Evolutionary conservation across 2,113 vertebrate genomes (phyloP).

Genomic region (Astatoreochromis straeleni): DNA sequence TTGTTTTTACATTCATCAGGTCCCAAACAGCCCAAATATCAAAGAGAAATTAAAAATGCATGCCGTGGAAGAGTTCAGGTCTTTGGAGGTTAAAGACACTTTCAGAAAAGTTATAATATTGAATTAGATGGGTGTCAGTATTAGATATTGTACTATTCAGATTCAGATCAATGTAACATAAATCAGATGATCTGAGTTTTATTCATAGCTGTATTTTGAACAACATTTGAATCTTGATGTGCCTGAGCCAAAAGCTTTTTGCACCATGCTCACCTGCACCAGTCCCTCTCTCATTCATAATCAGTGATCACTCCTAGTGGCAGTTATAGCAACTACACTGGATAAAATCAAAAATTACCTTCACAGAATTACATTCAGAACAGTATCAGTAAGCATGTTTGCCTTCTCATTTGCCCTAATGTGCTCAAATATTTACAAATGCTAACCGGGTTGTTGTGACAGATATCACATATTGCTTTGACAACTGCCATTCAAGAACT

Average conservation of each 20-base stretch:
- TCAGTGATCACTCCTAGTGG: background rate
- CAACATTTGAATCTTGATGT: background rate
- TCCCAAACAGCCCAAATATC: accelerated
- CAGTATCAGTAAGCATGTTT: background rate
- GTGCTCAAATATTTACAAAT: background rate
- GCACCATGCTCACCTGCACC: background rate
- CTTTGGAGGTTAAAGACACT: background rate
- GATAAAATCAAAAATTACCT: background rate
- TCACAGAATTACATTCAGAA: background rate
- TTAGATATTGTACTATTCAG: background rate
- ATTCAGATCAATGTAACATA: background rate
- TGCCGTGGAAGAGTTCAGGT: accelerated
- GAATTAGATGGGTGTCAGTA: background rate
- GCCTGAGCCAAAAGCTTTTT: background rate
- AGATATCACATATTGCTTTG: background rate
- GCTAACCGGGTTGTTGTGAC: background rate
- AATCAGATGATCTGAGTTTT: background rate
- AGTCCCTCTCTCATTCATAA: background rate
- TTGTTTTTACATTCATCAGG: background rate
- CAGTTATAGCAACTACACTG: background rate
- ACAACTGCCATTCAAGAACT: background rate
- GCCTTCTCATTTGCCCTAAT: background rate
- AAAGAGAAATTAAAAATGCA: background rate
- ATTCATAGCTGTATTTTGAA: accelerated
- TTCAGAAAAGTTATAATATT: background rate